Evolutionary conservation across 2,797 vertebrate genomes (phyloP).

Genomic region (Tragopan temminckii): DNA sequence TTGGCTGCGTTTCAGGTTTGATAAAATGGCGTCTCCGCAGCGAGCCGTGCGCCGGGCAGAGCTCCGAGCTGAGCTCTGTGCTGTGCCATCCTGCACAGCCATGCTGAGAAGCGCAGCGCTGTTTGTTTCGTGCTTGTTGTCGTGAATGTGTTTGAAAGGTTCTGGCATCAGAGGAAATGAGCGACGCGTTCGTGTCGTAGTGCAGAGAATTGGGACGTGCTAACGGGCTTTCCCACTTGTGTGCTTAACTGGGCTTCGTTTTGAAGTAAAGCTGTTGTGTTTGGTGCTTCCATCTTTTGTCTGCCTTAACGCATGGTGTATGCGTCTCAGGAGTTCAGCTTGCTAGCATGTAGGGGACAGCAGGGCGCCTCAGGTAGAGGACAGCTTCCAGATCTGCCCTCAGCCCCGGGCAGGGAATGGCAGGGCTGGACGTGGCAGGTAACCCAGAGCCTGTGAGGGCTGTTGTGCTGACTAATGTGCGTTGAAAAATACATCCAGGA

Average conservation of each 20-base stretch:
- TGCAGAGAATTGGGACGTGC: conserved; percentile 26
- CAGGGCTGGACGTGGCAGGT: background rate
- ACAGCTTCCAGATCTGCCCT: background rate
- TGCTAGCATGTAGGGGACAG: background rate
- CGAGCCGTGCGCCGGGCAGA: conserved; percentile 38
- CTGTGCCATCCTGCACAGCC: background rate
- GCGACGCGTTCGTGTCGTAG: background rate
- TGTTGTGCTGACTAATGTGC: background rate
- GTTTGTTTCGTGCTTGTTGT: conserved; percentile 36
- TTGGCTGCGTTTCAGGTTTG: conserved; percentile 87
- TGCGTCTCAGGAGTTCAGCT: conserved; percentile 6
- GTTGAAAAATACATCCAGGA: background rate
- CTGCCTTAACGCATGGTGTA: background rate
- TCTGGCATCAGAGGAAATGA: conserved; percentile 31
- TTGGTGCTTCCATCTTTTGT: conserved; percentile 6
- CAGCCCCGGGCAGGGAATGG: background rate
- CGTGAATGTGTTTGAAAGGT: conserved; percentile 26
- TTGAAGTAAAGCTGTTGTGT: conserved; percentile 47
- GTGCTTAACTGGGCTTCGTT: conserved; percentile 10
- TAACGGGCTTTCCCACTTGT: conserved; percentile 4
- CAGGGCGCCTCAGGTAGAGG: background rate
- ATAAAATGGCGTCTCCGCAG: conserved; percentile 95
- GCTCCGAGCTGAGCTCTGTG: too few relatives aligned
- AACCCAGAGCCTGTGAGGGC: background rate
- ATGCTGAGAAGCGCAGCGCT: conserved; percentile 1